Percentiles rank a stretch among this genome's conserved stretches.
These are phyloP conservation scores for Ariolimax columbianus DNA, from an alignment of 2,888 invertebrate species.

Conservation along the genomic window DNA sequence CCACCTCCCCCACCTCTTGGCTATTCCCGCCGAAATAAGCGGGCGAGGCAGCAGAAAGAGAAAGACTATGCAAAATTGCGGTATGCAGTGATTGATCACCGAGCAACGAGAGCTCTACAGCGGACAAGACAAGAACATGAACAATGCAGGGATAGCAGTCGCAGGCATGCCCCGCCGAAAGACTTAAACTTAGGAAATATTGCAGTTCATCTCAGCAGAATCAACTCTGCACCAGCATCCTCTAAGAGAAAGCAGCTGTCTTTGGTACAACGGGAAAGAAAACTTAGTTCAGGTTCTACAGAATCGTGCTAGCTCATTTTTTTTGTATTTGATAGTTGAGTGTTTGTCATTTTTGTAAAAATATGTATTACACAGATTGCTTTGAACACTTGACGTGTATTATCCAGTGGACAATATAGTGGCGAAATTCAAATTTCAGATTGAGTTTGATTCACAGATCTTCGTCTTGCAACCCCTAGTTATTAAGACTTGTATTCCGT, in stretches of 20 bases:
- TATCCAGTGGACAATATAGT: too few relatives aligned
- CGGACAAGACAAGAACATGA: constrained; percentile 76
- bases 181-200: constrained; percentile 6
- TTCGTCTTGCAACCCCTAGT: too few relatives aligned
- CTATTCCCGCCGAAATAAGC: constrained; percentile 43
- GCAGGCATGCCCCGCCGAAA: constrained; percentile 52
- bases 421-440: too few relatives aligned
- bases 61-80: constrained; percentile 64
- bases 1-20: constrained; percentile 54
- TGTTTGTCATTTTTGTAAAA: not conserved
- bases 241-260: constrained; percentile 48
- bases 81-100: constrained; percentile 77
- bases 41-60: constrained; percentile 56
- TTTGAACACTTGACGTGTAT: not conserved
- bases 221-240: constrained; percentile 51
- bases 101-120: constrained; percentile 76
- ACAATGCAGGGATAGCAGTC: constrained; percentile 72
- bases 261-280: constrained; percentile 46
- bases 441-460: too few relatives aligned
- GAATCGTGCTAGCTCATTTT: constrained; percentile 44
- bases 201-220: constrained; percentile 38
- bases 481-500: too few relatives aligned
- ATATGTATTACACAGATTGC: not conserved
- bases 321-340: not conserved
- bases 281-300: constrained; percentile 52